Conservation (phyloP, 2,113 vertebrate species). For the Anarhynchus alexandrinus region DNA sequence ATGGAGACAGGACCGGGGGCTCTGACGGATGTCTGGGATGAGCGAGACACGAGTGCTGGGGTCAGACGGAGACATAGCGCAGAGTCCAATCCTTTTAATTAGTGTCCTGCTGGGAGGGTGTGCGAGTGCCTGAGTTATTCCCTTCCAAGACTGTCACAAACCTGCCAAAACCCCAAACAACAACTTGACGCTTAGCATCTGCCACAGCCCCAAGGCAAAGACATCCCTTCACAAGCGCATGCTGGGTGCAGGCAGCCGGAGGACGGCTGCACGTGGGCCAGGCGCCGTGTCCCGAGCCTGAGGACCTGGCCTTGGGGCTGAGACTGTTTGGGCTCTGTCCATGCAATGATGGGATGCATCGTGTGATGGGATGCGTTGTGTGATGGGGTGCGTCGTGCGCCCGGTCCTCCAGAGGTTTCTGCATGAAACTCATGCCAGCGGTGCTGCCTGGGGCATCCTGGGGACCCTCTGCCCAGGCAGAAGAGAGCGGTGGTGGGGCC, state of each 20-base stretch:
- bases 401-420: not conserved
- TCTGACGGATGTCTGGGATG: not conserved
- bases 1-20: fast-evolving
- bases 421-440: fast-evolving
- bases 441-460: not conserved
- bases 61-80: not conserved
- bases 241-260: not conserved
- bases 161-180: not conserved
- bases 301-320: too few species aligned
- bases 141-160: not conserved
- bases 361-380: fast-evolving
- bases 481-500: not conserved
- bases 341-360: fast-evolving
- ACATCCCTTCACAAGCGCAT: not conserved
- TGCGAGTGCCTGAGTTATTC: fast-evolving
- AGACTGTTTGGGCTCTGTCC: fast-evolving
- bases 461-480: not conserved
- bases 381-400: not conserved
- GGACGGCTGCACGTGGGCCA: not conserved
- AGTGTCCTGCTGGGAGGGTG: not conserved
- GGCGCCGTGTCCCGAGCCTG: fast-evolving
- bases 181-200: not conserved
- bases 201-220: not conserved
- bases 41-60: fast-evolving
- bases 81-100: not conserved